These are phyloP conservation scores for Lepus timidus DNA, from an alignment of 2,113 vertebrate genomes.

Conservation along the genomic window DNA sequence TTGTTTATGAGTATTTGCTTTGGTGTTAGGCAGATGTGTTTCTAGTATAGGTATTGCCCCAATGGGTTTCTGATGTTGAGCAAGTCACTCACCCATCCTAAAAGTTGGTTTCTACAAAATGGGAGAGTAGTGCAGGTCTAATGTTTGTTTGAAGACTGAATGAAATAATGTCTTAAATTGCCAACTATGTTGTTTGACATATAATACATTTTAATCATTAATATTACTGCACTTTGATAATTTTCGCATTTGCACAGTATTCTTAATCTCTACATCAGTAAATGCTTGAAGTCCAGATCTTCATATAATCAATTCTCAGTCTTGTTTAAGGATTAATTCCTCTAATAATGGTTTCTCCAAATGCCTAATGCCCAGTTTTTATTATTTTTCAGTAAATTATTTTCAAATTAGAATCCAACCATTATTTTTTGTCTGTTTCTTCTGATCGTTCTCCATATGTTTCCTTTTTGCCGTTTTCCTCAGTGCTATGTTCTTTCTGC, in stretches of 20 bases:
- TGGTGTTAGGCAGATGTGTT: not conserved
- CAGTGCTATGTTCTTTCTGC: not conserved
- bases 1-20: not conserved
- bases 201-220: not conserved
- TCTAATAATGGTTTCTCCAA: constrained; percentile 24
- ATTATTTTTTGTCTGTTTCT: not conserved
- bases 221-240: not conserved
- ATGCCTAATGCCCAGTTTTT: not conserved
- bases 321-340: not conserved
- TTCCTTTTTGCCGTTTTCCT: not conserved
- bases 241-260: not conserved
- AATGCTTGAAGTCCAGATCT: not conserved
- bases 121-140: not conserved
- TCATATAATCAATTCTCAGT: not conserved
- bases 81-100: not conserved
- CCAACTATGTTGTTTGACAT: not conserved
- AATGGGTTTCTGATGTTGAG: not conserved
- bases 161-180: not conserved
- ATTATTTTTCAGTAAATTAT: not conserved
- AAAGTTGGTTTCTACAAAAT: not conserved
- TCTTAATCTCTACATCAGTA: not conserved
- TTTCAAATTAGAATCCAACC: not conserved
- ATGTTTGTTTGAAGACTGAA: not conserved
- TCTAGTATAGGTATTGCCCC: not conserved
- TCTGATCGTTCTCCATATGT: not conserved